A percentile compares a stretch with the other conserved stretches of the same genome.
phyloP scores from a whole-genome alignment of 2,797 vertebrate species.

The Cygnus olor region DNA sequence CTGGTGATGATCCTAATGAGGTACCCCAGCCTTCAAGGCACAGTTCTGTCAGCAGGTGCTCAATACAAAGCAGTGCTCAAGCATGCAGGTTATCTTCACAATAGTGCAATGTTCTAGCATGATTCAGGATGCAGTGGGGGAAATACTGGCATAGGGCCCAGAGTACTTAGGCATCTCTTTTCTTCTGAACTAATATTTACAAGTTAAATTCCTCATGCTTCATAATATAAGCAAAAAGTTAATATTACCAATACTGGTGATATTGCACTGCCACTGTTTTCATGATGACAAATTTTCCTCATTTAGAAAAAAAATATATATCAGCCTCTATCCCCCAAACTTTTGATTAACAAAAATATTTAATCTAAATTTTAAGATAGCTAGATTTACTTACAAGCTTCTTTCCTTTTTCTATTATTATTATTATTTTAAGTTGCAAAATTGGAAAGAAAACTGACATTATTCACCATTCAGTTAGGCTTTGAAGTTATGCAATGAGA shows the following conservation, averaged over 20 bases:
- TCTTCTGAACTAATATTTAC: conserved; percentile 47
- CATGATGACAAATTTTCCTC: neutral
- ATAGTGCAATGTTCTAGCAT: conserved; percentile 38
- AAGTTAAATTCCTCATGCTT: conserved; percentile 30
- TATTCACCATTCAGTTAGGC: neutral
- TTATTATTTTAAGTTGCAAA: neutral
- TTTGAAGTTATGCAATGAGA: neutral
- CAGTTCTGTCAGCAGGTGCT: conserved; percentile 40
- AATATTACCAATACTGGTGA: neutral
- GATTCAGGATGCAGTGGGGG: conserved; percentile 17
- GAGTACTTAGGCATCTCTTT: conserved; percentile 18
- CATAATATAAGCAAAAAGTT: conserved; percentile 8
- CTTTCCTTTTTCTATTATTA: neutral
- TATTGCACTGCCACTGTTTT: neutral
- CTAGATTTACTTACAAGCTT: neutral
- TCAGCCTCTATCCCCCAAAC: neutral
- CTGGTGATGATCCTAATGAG: conserved; percentile 54
- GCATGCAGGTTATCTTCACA: conserved; percentile 38
- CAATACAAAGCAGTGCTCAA: conserved; percentile 14
- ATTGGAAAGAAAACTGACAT: neutral
- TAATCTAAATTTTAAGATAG: neutral
- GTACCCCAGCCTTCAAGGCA: conserved; percentile 35
- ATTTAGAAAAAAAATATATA: neutral
- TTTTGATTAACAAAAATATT: neutral
- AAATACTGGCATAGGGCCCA: conserved; percentile 42